Base-by-base conservation (phyloP, 2,113 vertebrate species). In the Notothenia rossii region DNA sequence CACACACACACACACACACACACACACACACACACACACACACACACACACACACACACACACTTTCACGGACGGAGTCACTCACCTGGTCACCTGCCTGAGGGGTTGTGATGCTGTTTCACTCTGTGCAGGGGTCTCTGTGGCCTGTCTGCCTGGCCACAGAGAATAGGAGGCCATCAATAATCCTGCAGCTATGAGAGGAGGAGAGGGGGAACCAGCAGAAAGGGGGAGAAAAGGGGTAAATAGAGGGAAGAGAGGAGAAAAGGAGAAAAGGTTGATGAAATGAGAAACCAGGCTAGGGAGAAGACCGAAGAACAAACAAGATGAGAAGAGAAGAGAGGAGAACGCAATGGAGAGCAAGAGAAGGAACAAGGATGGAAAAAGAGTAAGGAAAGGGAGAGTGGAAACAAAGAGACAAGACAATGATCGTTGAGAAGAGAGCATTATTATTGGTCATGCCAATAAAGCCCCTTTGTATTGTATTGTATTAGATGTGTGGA, bases 1-100 rank as follows among this genome's bases (percentile, higher is more conserved):
- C 64, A 36, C 49, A 68, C 67, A 60, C 61, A 56, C 50, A 68
- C 58, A 22, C 29, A 50, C 15, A 69, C 45, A 62, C 67, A 66
- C 54, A 46, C 74, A 50, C 15, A 69, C 45, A 62, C 67, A 66
- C 54, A 46, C 74, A 29, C 46, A 43, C 55, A 55, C 72, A 54
- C 65, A 69, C 60, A 69, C 66, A 61, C 79, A 66, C 75, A 78
- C 66, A 40, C 73, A 48, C 58, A 70, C 62, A 70, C 56, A 56
- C 75, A 33, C 75, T 54, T 59, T 36, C 73, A 36, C 59, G 63
- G 56, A 65, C 63, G 46, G 11, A 60, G 1, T 79, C 85, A 59
- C 58, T 87, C 85, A 87, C 87, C 81, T 89, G 85, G 84, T 88
- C 86, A 86, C 83, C 71, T 76, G 87, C 87, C 87, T 50, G 50